Evolutionary conservation across 2,888 invertebrate genomes (phyloP).

Genomic region (Nomada lathburiana): DNA sequence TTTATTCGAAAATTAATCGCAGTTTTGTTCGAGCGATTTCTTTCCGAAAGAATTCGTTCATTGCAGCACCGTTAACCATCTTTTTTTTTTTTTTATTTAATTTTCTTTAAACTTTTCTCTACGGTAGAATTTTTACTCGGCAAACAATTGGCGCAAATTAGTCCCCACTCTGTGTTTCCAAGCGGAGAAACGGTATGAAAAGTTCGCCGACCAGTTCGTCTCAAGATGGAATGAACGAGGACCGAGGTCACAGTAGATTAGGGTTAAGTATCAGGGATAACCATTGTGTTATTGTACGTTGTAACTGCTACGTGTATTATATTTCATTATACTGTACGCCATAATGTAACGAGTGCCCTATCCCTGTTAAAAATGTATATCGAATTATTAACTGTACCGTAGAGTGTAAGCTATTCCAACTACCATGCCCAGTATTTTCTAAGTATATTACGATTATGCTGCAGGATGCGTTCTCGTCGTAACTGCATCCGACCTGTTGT

Average conservation of each 20-base stretch:
- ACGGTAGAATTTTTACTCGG: too few relatives aligned
- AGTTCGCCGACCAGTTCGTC: slow-evolving; percentile 31
- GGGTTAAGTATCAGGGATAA: slow-evolving; percentile 59
- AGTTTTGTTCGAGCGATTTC: not conserved
- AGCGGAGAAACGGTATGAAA: not conserved
- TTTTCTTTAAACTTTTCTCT: not conserved
- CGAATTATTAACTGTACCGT: slow-evolving; percentile 75
- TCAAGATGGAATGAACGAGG: slow-evolving; percentile 12
- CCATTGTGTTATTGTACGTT: slow-evolving; percentile 62
- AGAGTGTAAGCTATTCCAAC: slow-evolving; percentile 75
- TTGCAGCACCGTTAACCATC: too few relatives aligned
- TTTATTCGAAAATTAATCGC: not conserved
- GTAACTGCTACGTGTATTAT: slow-evolving; percentile 63
- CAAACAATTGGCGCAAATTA: too few relatives aligned
- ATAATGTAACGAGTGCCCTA: slow-evolving; percentile 75
- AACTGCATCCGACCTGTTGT: slow-evolving; percentile 40
- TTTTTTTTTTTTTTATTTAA: not conserved
- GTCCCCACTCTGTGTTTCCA: too few relatives aligned
- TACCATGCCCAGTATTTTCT: slow-evolving; percentile 81
- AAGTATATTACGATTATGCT: slow-evolving; percentile 73
- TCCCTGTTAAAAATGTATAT: slow-evolving; percentile 73
- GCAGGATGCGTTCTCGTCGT: slow-evolving; percentile 56
- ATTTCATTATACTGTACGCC: slow-evolving; percentile 68
- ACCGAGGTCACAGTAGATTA: slow-evolving; percentile 43
- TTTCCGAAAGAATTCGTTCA: not conserved